phyloP scores from a whole-genome alignment of 2,888 invertebrate species.

The Antheraea yamamai region DNA sequence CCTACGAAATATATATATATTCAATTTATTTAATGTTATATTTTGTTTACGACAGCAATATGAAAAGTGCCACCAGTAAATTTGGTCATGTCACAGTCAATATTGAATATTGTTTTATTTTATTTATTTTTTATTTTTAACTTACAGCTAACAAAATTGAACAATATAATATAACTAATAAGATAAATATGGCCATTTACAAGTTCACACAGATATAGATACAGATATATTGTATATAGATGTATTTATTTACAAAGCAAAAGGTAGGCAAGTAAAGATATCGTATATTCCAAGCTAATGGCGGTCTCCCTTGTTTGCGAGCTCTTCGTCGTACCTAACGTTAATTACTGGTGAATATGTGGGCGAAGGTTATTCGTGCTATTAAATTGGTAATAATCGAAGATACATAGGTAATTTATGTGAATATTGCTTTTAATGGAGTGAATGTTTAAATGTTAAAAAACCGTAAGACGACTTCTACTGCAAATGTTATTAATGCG shows the following conservation, averaged over 20 bases:
- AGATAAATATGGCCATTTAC: no score
- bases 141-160: no score
- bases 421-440: neutral
- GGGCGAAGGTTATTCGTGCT: neutral
- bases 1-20: no score
- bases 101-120: constrained; percentile 12
- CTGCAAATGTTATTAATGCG: no score
- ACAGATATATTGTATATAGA: neutral
- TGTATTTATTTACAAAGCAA: neutral
- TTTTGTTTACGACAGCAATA: neutral
- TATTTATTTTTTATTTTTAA: no score
- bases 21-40: neutral
- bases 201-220: no score
- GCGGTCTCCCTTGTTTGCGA: constrained; percentile 25
- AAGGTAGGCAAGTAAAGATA: constrained; percentile 17
- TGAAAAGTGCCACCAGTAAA: neutral
- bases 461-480: neutral
- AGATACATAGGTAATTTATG: neutral
- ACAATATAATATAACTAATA: no score
- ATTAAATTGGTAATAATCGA: constrained; percentile 2
- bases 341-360: constrained; percentile 18
- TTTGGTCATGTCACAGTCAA: constrained; percentile 3
- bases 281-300: constrained; percentile 21
- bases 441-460: neutral
- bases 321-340: constrained; percentile 20